These are phyloP conservation scores for Eubasilissa splendida DNA, from an alignment of 2,888 invertebrate genomes.

Conservation along the genomic window DNA sequence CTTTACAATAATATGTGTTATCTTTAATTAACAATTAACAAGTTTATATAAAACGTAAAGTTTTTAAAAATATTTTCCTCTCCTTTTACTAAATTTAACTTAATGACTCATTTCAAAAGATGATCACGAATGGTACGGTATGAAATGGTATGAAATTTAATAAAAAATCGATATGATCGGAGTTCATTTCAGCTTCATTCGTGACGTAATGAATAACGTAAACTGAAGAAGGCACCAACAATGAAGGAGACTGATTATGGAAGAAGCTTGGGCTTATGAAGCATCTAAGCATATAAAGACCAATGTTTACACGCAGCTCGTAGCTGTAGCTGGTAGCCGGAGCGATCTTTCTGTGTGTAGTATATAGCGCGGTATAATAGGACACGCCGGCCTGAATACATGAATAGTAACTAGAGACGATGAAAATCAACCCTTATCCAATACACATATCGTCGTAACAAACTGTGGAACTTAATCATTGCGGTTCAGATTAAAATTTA, in stretches of 20 bases:
- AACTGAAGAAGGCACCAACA: background rate
- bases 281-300: conserved; percentile 43
- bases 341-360: conserved; percentile 49
- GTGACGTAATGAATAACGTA: conserved; percentile 6
- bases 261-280: conserved; percentile 4
- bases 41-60: too few relatives aligned
- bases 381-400: conserved; percentile 56
- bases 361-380: conserved; percentile 47
- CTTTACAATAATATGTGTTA: too few relatives aligned
- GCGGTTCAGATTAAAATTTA: too few relatives aligned
- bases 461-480: conserved; percentile 13
- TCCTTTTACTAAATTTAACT: too few relatives aligned
- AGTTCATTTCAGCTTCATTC: too few relatives aligned
- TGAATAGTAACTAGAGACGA: conserved; percentile 53
- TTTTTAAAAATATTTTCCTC: too few relatives aligned
- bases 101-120: too few relatives aligned
- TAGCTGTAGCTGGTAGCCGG: conserved; percentile 30
- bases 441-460: background rate
- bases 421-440: conserved; percentile 25
- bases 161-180: too few relatives aligned
- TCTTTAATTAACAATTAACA: too few relatives aligned
- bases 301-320: conserved; percentile 54
- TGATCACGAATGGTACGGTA: too few relatives aligned
- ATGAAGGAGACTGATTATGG: conserved; percentile 14
- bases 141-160: too few relatives aligned